Evolutionary conservation across 2,113 vertebrate species (phyloP).

Genomic region (Sprattus sprattus): DNA sequence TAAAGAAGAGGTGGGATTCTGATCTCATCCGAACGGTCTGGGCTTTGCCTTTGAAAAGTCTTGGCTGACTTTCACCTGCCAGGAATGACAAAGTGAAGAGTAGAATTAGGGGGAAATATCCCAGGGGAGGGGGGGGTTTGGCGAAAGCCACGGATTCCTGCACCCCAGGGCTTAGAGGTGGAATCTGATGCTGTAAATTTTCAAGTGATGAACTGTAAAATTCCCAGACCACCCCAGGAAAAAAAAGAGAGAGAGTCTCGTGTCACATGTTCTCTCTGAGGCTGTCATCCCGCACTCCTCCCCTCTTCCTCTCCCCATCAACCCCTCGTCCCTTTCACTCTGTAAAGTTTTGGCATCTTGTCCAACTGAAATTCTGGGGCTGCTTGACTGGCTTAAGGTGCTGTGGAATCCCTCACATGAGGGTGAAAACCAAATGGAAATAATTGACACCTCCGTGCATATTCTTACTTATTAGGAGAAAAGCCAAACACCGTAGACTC

Average conservation of each 20-base stretch:
- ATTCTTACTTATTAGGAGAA: background rate
- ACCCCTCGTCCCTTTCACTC: background rate
- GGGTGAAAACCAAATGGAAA: background rate
- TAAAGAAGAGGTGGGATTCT: constrained; percentile 31
- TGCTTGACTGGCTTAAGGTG: background rate
- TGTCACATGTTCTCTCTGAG: background rate
- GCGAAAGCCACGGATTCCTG: constrained; percentile 41
- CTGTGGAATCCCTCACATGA: background rate
- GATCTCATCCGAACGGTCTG: constrained; percentile 27
- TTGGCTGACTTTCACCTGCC: constrained; percentile 17
- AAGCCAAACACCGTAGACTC: background rate
- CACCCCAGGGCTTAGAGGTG: background rate
- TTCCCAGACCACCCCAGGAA: background rate
- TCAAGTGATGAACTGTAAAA: constrained; percentile 14
- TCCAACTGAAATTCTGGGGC: background rate
- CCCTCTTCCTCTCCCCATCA: background rate
- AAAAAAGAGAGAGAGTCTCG: background rate
- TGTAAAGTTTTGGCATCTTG: background rate
- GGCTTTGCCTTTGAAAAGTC: background rate
- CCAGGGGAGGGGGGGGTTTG: background rate
- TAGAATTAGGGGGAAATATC: background rate
- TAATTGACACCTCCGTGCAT: background rate
- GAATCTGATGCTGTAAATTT: constrained; percentile 15
- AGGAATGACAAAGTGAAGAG: constrained; percentile 36
- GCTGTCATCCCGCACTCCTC: background rate